A percentile compares a stretch with the other conserved stretches of the same genome.
These are phyloP conservation scores for Karalla daura DNA, from an alignment of 2,797 vertebrate genomes.

Conservation along the genomic window DNA sequence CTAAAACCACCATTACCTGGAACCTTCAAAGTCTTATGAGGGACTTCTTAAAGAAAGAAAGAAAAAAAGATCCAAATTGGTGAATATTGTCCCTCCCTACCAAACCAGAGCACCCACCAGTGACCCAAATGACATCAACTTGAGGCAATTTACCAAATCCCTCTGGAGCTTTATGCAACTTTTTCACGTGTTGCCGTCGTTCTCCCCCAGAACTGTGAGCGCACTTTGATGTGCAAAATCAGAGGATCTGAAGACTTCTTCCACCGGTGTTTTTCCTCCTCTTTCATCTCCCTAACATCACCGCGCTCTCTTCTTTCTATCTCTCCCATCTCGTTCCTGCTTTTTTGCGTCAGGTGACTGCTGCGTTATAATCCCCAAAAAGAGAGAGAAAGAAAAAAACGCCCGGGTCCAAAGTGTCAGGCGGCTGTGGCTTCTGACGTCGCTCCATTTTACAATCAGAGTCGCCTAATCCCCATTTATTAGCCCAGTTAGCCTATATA, in stretches of 20 bases:
- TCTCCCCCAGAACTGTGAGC: not conserved
- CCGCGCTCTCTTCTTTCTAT: not conserved
- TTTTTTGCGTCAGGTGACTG: slow-evolving; percentile 47
- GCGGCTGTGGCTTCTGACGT: slow-evolving; percentile 41
- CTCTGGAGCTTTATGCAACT: not conserved
- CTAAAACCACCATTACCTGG: no score
- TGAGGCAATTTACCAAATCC: not conserved
- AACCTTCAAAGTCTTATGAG: no score
- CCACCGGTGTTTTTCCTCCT: not conserved
- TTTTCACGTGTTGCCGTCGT: not conserved
- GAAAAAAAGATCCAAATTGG: no score
- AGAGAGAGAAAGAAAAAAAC: no score
- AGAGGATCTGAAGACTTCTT: not conserved
- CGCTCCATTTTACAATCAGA: slow-evolving; percentile 46
- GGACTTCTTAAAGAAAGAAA: no score
- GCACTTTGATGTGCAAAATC: not conserved
- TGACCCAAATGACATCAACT: not conserved
- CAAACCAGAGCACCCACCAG: not conserved
- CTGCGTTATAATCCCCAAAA: slow-evolving; percentile 45
- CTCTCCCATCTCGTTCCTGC: not conserved
- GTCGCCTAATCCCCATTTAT: slow-evolving; percentile 63
- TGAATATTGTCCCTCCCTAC: not conserved
- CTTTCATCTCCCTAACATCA: not conserved
- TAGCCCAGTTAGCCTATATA: slow-evolving; percentile 72
- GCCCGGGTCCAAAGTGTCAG: slow-evolving; percentile 37